phyloP scores from a whole-genome alignment of 1,140 invertebrate genomes.

The Temnothorax longispinosus region DNA sequence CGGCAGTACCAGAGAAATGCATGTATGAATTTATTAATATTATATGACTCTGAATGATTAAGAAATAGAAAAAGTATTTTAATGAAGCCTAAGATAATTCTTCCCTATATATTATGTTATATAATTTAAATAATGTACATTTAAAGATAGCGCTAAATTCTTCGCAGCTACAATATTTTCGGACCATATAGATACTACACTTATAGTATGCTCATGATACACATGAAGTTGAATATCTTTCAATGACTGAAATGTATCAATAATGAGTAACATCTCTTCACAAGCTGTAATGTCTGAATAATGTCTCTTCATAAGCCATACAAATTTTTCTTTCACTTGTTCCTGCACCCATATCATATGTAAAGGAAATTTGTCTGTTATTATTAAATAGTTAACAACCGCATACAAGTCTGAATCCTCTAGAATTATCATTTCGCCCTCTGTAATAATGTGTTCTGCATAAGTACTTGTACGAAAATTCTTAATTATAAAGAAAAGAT shows the following conservation, averaged over 20 bases:
- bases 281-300: background rate
- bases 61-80: background rate
- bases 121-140: slow-evolving; percentile 23
- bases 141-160: background rate
- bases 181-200: slow-evolving; percentile 17
- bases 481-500: background rate
- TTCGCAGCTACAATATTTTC: slow-evolving; percentile 7
- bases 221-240: background rate
- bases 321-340: background rate
- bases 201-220: too few relatives aligned
- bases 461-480: background rate
- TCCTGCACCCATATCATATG: background rate
- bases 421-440: background rate
- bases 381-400: slow-evolving; percentile 2
- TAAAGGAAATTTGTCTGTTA: background rate
- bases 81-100: background rate
- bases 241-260: background rate
- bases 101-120: background rate
- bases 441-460: background rate
- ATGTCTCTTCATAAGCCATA: background rate
- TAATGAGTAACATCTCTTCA: too few relatives aligned
- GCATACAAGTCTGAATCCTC: slow-evolving; percentile 24
- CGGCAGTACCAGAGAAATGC: background rate
- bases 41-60: background rate
- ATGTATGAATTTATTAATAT: slow-evolving; percentile 16